These are phyloP conservation scores for Odontothrips loti DNA, from an alignment of 2,888 invertebrate genomes.

Conservation along the genomic window DNA sequence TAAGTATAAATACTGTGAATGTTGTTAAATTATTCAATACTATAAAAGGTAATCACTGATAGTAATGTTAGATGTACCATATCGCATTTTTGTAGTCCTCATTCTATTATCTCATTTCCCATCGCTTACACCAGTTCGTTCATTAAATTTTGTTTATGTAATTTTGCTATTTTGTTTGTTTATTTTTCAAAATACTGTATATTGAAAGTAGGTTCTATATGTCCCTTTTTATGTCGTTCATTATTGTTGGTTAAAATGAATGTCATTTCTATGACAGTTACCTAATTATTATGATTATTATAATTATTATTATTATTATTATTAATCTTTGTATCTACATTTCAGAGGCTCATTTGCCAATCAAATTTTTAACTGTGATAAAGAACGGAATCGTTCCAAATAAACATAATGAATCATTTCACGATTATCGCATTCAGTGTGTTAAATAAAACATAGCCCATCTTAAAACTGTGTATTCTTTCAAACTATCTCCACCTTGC, in stretches of 20 bases:
- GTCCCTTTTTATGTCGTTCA: conserved; percentile 20
- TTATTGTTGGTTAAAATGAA: conserved; percentile 25
- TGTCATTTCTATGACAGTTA: conserved; percentile 17
- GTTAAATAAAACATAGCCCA: conserved; percentile 23
- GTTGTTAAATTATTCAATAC: conserved; percentile 25
- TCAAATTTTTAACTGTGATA: conserved; percentile 27
- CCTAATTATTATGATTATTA: conserved; percentile 24
- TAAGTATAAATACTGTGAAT: conserved; percentile 25
- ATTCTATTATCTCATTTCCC: conserved; percentile 13
- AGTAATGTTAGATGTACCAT: conserved; percentile 17
- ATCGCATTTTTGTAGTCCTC: conserved; percentile 23
- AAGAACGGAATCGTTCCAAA: conserved; percentile 22
- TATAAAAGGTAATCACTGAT: conserved; percentile 5
- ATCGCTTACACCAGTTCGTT: conserved; percentile 15
- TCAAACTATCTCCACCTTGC: neutral
- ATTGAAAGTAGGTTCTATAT: conserved; percentile 16
- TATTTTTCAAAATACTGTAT: conserved; percentile 21
- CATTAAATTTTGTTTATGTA: conserved; percentile 11
- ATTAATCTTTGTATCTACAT: conserved; percentile 27
- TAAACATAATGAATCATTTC: conserved; percentile 19
- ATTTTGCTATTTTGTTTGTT: conserved; percentile 16
- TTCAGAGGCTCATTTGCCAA: conserved; percentile 26
- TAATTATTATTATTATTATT: conserved; percentile 15
- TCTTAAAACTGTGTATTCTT: conserved; percentile 1
- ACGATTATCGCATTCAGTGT: conserved; percentile 18